Evolutionary conservation across 1,140 invertebrate genomes (phyloP), one percentile per base, ranked within the genome.

Genomic region (Daktulosphaira vitifoliae): DNA sequence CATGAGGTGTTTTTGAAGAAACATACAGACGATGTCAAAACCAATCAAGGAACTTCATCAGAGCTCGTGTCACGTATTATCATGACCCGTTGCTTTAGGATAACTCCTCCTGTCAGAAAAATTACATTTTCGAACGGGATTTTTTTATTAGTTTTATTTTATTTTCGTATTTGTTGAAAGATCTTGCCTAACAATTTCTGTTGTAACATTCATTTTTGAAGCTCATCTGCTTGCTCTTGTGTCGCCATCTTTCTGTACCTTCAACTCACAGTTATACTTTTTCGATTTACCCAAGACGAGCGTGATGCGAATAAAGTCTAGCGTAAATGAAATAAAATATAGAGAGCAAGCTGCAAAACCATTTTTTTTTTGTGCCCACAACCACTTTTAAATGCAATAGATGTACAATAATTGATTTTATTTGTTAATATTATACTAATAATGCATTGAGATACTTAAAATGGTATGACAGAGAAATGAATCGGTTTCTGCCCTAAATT

Each of bases 311-410:
- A 52, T 52, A 37, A 16, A 9, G 33, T 52, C 20, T 29, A n/a
- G n/a, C n/a, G n/a, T n/a, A n/a, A n/a, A n/a, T n/a, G n/a, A n/a
- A n/a, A n/a, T n/a, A n/a, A n/a, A n/a, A n/a, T n/a, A n/a, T n/a
- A n/a, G n/a, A n/a, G n/a, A n/a, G n/a, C n/a, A n/a, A n/a, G n/a
- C n/a, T n/a, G n/a, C n/a, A n/a, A n/a, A n/a, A n/a, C n/a, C n/a
- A n/a, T n/a, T n/a, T n/a, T n/a, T n/a, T n/a, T n/a, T n/a, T n/a
- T n/a, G n/a, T n/a, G n/a, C n/a, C 50, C 25, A 33, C 22, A 33
- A 26, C 26, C 26, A 52, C 26, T 52, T 52, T 9, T n/a, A 52
- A 52, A 52, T 52, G 50, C 50, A 52, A 33, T 52, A 52, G 26
- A 11, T 37, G 50, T 42, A 42, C 13, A 7, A 42, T 16, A 16